Base-by-base conservation (phyloP, 2,113 vertebrate genomes). In the Struthio camelus region DNA sequence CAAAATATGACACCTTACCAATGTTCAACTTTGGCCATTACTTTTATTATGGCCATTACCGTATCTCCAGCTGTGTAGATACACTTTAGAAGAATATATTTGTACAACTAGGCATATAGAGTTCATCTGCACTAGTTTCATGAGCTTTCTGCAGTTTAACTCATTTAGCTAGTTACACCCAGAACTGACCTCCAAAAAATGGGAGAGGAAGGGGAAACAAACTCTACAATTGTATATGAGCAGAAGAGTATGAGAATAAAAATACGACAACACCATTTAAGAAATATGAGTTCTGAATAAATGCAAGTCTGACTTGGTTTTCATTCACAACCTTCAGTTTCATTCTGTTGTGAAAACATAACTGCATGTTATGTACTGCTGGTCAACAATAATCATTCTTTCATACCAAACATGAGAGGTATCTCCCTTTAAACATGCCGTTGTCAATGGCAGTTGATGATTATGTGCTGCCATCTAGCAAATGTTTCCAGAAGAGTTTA, bases 391-490 rank as follows among this genome's bases (percentile, higher is more conserved):
- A n/a, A 42, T 8, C 2, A 30, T 51, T 82, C 40, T 77, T 73
- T 79, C 83, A 73, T 8, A 42, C 4, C 59, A 51, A 84, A 84
- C 10, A 46, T 24, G 18, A 46, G 32, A 82, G 22, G 12, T 13
- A n/a, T 18, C 11, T 81, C 40, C 32, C 51, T 87, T 72, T 48
- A 89, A 56, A 90, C 46, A 42, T 80, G 8, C 24, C 89, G 44
- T 53, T 38, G 24, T 54, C 27, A 56, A 51, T 18, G 9, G 80
- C 48, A 56, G 79, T 94, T 80, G 78, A 19, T 83, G 79, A 97
- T 95, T 86, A 76, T 72, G 78, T 97, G 95, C 97, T 98, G 97
- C 98, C 97, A 98, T 76, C 98, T 98, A 98, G 97, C 97, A 94
- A 86, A 80, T 9, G 12, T 92, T 94, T 72, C 42, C 69, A 96